phyloP scores from a whole-genome alignment of 2,113 vertebrate genomes.

The Corvus cornix region DNA sequence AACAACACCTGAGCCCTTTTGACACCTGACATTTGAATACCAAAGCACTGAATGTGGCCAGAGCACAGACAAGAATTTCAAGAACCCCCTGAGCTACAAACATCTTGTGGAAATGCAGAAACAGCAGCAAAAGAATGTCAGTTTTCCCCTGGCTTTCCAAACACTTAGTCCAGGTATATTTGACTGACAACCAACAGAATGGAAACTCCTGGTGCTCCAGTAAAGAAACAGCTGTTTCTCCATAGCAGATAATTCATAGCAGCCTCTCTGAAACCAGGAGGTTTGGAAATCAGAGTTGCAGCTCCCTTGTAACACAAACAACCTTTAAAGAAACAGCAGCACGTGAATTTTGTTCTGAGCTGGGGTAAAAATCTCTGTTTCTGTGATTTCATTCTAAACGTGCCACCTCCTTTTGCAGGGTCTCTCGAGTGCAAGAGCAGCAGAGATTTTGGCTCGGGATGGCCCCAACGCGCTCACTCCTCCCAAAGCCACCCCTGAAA shows the following conservation, averaged over 20 bases:
- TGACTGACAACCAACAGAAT: not conserved
- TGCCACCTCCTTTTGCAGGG: conserved; percentile 60
- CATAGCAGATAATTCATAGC: not conserved
- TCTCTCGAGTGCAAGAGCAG: conserved; percentile 72
- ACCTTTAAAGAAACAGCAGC: not conserved
- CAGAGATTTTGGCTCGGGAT: conserved; percentile 72
- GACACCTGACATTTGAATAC: not conserved
- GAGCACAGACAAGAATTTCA: not conserved
- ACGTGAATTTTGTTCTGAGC: fast-evolving
- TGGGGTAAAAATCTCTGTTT: not conserved
- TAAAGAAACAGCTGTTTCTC: not conserved
- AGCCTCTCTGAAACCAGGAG: not conserved
- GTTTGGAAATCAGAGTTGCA: not conserved
- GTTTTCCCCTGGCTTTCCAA: not conserved
- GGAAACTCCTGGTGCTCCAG: not conserved
- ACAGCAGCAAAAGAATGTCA: not conserved
- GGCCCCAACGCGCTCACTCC: conserved; percentile 79
- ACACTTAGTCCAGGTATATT: not conserved
- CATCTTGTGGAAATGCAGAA: not conserved
- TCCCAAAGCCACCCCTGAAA: conserved; percentile 77
- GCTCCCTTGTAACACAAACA: not conserved
- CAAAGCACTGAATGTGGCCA: not conserved
- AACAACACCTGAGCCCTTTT: not conserved
- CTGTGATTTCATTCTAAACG: not conserved
- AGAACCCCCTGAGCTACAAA: not conserved